A percentile compares a stretch with the other conserved stretches of the same genome.
These are phyloP conservation scores for Antigone vipio DNA, from an alignment of 2,113 vertebrate genomes.

Conservation along the genomic window DNA sequence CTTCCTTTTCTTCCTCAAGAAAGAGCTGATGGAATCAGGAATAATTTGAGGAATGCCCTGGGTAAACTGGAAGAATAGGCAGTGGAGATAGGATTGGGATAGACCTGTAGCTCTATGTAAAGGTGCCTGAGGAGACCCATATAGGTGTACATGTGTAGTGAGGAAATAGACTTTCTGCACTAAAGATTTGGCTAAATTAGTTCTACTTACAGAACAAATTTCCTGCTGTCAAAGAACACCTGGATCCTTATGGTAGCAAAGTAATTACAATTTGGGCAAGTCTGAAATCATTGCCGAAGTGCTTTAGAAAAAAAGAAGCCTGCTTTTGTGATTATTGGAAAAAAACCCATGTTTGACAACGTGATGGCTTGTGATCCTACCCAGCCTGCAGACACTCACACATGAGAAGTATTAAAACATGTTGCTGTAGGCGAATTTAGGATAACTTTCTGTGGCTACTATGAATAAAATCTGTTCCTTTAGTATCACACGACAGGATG, in stretches of 20 bases:
- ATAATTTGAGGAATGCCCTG: not conserved
- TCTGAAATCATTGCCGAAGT: not conserved
- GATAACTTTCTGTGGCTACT: not conserved
- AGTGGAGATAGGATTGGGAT: not conserved
- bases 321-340: not conserved
- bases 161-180: not conserved
- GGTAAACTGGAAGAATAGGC: not conserved
- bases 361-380: not conserved
- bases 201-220: not conserved
- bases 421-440: not conserved
- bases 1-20: not conserved
- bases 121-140: not conserved
- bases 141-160: fast-evolving
- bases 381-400: not conserved
- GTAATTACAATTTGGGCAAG: not conserved
- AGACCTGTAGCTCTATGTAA: not conserved
- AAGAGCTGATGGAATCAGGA: not conserved
- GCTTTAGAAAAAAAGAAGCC: not conserved
- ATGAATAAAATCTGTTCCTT: not conserved
- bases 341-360: not conserved
- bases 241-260: not conserved
- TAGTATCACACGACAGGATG: not conserved
- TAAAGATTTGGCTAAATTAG: not conserved
- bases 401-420: not conserved
- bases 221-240: not conserved